These are phyloP conservation scores for Nemoura dubitans DNA, from an alignment of 2,888 invertebrate genomes.

Conservation along the genomic window DNA sequence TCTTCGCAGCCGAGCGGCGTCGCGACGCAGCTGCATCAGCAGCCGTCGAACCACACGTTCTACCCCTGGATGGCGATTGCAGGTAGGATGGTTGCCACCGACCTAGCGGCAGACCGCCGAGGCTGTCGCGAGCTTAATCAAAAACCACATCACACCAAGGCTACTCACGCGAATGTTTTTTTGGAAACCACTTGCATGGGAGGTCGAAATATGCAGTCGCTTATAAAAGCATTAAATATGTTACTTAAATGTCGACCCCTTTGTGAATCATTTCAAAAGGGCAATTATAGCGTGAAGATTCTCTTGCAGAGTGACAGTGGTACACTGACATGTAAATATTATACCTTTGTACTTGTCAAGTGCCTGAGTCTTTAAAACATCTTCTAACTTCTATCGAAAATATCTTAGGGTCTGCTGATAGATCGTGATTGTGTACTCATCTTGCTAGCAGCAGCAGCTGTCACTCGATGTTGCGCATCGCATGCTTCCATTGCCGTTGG, in stretches of 20 bases:
- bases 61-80: constrained; percentile 99
- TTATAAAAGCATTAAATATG: neutral
- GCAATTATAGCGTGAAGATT: constrained; percentile 3
- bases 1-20: constrained; percentile 72
- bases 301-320: neutral
- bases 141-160: neutral
- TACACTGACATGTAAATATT: constrained; percentile 27
- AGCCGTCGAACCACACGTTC: constrained; percentile 92
- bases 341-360: constrained; percentile 34
- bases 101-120: neutral
- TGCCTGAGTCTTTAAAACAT: neutral
- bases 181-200: neutral
- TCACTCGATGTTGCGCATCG: no score
- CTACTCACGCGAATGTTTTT: neutral
- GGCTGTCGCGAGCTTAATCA: neutral
- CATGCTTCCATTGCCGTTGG: no score
- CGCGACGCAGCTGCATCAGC: constrained; percentile 84
- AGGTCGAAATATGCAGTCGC: neutral
- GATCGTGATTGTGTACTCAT: no score
- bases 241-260: constrained; percentile 7
- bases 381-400: neutral
- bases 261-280: constrained; percentile 1
- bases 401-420: no score
- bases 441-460: no score
- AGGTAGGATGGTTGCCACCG: constrained; percentile 73